Base-by-base conservation (phyloP, 2,888 invertebrate species). In the Drosophila maculinotata region DNA sequence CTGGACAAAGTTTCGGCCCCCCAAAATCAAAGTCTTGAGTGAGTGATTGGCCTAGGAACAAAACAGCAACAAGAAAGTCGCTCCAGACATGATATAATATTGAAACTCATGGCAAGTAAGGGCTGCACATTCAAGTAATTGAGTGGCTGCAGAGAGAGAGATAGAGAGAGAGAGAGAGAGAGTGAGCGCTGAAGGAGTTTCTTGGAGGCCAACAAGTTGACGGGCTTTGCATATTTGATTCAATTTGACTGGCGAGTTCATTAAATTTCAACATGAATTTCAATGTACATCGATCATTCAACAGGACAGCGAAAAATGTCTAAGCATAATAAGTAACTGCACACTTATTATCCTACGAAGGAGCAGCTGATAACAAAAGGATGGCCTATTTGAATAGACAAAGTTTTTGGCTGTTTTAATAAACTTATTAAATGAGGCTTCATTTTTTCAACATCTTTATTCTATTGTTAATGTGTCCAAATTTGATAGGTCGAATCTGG, bases 191-290 rank as follows among this genome's bases (percentile, higher is more conserved):
- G 7, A 8, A 9, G 47, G 26, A 4, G 6, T 23, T 31, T 30
- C 25, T n/a, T 4, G 38, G 20, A 25, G 64, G 64, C 52, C 64
- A 64, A 64, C 65, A 64, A 65, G 47, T 65, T 65, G 65, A 65
- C 53, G 53, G 65, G 38, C 36, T 48, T 65, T 65, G 65, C 65
- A 64, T 65, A 65, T 65, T 64, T 65, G 41, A 64, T 64, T 64
- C 41, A 64, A 64, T 64, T 64, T 64, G 36, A 35, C 33, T 36
- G 53, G 35, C 17, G 14, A 64, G 45, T 64, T 64, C 41, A 64
- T 64, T 64, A 64, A 64, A 64, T 64, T 52, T 64, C 39, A 41
- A 64, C 64, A 52, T 23, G 53, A 52, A 53, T 64, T 64, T 64
- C 7, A 30, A 35, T 30, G 38, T 30, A 42, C 65, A 65, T 65